These are phyloP conservation scores for Gortyna flavago DNA, from an alignment of 2,888 invertebrate species.

Conservation along the genomic window DNA sequence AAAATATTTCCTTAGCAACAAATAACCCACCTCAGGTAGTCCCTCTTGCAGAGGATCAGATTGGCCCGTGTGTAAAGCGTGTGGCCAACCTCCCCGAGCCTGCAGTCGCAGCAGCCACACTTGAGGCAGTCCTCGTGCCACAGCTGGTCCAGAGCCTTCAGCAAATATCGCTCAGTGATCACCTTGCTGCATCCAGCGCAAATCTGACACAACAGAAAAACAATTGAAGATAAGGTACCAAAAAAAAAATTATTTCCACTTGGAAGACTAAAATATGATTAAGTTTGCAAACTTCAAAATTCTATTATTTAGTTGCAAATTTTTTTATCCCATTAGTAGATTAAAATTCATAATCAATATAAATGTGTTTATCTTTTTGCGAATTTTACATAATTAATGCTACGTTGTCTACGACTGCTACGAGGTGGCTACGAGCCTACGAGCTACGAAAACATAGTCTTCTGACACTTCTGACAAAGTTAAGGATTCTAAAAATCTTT, in stretches of 20 bases:
- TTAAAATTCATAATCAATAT: slow-evolving; percentile 12
- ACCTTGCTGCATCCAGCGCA: slow-evolving; percentile 98
- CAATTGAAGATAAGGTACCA: background rate
- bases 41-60: slow-evolving; percentile 98
- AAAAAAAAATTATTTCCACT: background rate
- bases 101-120: slow-evolving; percentile 99
- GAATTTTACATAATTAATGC: background rate
- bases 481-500: background rate
- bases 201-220: slow-evolving; percentile 89
- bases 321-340: background rate
- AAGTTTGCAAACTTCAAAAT: slow-evolving; percentile 10
- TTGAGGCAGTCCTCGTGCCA: slow-evolving; percentile 99
- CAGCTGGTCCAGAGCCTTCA: slow-evolving; percentile 97
- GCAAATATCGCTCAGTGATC: slow-evolving; percentile 96
- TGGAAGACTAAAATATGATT: slow-evolving; percentile 2
- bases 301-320: background rate
- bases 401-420: slow-evolving; percentile 13
- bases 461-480: background rate
- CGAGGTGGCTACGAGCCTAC: slow-evolving; percentile 26
- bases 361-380: background rate
- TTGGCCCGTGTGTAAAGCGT: slow-evolving; percentile 98
- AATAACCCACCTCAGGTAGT: slow-evolving; percentile 95
- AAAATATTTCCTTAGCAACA: background rate
- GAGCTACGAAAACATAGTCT: background rate
- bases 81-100: slow-evolving; percentile 98